These are phyloP conservation scores for Apistogramma diplotaenia DNA, from an alignment of 2,113 vertebrate genomes.

Conservation along the genomic window DNA sequence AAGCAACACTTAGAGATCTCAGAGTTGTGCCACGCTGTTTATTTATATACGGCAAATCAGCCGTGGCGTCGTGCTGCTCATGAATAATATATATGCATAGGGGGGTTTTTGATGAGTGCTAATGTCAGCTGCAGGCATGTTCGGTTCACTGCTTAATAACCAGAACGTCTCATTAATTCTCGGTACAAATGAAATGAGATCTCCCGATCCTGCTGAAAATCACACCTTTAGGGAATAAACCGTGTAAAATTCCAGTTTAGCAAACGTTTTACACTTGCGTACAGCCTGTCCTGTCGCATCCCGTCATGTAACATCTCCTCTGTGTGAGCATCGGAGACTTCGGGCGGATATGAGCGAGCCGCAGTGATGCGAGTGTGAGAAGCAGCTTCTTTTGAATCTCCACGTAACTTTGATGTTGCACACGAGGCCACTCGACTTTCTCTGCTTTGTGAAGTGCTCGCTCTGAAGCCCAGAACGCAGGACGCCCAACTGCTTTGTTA, in stretches of 20 bases:
- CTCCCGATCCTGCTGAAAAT: not conserved
- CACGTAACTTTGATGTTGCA: constrained; percentile 10
- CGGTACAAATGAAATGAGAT: constrained; percentile 2
- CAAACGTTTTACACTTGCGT: not conserved
- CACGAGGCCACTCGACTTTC: constrained; percentile 17
- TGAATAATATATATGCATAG: constrained; percentile 41
- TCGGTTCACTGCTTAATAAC: not conserved
- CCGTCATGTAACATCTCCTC: not conserved
- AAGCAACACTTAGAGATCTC: not conserved
- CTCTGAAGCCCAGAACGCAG: not conserved
- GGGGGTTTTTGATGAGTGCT: not conserved
- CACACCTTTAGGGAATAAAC: not conserved
- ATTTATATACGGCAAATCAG: constrained; percentile 17
- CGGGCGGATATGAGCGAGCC: not conserved
- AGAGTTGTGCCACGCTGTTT: constrained; percentile 6
- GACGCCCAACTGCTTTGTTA: constrained; percentile 3
- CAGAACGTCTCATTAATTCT: not conserved
- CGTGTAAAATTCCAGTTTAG: not conserved
- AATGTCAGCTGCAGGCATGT: not conserved
- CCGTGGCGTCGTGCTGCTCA: not conserved
- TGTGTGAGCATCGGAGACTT: not conserved
- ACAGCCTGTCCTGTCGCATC: not conserved
- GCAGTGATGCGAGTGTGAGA: constrained; percentile 21
- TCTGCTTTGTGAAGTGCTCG: not conserved
- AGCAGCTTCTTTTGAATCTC: not conserved